phyloP scores from a whole-genome alignment of 2,113 vertebrate genomes.

The Athene noctua region DNA sequence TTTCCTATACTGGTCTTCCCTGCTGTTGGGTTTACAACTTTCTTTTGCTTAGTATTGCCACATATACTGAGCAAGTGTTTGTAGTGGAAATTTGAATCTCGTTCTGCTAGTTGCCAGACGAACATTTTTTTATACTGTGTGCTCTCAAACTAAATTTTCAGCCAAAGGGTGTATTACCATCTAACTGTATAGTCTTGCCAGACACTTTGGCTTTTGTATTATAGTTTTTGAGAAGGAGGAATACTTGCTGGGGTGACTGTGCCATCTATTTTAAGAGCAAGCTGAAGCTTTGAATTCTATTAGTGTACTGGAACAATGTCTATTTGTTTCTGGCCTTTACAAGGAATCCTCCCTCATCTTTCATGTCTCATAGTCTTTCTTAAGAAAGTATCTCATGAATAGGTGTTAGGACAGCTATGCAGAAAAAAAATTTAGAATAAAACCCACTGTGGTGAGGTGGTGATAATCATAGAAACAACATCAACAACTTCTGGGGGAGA shows the following conservation, averaged over 20 bases:
- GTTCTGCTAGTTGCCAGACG: background rate
- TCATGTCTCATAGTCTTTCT: background rate
- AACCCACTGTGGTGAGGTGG: fast-evolving
- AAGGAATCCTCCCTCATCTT: background rate
- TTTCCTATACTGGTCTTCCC: background rate
- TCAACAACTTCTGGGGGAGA: background rate
- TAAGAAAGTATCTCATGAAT: background rate
- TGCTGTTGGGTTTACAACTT: background rate
- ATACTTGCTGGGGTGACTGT: background rate
- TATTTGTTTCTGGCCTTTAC: background rate
- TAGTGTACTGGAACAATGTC: background rate
- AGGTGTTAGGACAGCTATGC: background rate
- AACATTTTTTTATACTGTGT: background rate
- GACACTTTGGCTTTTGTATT: background rate
- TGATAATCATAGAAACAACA: background rate
- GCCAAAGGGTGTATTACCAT: background rate
- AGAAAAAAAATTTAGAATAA: background rate
- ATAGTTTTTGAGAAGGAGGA: background rate
- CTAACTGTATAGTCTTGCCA: background rate
- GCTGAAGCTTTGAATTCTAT: background rate
- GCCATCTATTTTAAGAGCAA: background rate
- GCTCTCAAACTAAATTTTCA: background rate
- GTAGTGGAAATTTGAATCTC: background rate
- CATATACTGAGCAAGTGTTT: background rate
- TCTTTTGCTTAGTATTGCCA: background rate